These are phyloP conservation scores for Characodon lateralis DNA, from an alignment of 2,797 vertebrate species.

Conservation along the genomic window DNA sequence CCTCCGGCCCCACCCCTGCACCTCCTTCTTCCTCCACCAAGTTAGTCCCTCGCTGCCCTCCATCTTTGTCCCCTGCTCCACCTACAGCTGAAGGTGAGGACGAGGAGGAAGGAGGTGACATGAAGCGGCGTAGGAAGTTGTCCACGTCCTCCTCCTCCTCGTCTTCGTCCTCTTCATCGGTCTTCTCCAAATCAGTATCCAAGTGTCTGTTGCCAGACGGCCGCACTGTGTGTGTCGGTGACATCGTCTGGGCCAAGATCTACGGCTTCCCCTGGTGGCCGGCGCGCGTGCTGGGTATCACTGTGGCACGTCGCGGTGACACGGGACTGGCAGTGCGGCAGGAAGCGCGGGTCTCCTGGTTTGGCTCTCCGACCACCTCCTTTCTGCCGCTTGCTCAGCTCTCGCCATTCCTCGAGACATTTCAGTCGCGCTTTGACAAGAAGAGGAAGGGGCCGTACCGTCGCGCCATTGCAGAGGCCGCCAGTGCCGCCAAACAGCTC, in stretches of 20 bases:
- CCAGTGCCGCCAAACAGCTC: conserved; percentile 95
- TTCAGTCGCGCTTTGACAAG: conserved; percentile 97
- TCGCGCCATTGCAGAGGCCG: conserved; percentile 96
- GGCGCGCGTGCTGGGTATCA: conserved; percentile 92
- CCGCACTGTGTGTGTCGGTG: conserved; percentile 94
- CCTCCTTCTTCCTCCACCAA: conserved; percentile 29
- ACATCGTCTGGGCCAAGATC: conserved; percentile 99
- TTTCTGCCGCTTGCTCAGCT: conserved; percentile 93
- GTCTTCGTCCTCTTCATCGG: conserved; percentile 84
- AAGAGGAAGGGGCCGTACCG: conserved; percentile 98
- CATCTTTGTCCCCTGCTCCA: conserved; percentile 57
- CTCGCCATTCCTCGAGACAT: conserved; percentile 96
- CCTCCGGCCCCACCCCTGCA: conserved; percentile 49
- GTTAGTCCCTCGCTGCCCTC: conserved; percentile 47
- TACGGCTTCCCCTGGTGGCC: conserved; percentile 99
- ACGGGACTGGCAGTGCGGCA: conserved; percentile 90
- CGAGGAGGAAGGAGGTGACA: conserved; percentile 77
- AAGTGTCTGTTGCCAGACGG: conserved; percentile 92
- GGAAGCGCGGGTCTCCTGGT: conserved; percentile 97
- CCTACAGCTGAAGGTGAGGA: conserved; percentile 43
- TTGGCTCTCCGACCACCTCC: conserved; percentile 97
- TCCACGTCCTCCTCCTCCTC: conserved; percentile 67
- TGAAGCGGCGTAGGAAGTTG: conserved; percentile 89
- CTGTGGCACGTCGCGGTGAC: conserved; percentile 92
- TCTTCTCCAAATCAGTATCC: conserved; percentile 96